Conservation (phyloP, 2,113 vertebrate species). For the Propithecus coquereli region DNA sequence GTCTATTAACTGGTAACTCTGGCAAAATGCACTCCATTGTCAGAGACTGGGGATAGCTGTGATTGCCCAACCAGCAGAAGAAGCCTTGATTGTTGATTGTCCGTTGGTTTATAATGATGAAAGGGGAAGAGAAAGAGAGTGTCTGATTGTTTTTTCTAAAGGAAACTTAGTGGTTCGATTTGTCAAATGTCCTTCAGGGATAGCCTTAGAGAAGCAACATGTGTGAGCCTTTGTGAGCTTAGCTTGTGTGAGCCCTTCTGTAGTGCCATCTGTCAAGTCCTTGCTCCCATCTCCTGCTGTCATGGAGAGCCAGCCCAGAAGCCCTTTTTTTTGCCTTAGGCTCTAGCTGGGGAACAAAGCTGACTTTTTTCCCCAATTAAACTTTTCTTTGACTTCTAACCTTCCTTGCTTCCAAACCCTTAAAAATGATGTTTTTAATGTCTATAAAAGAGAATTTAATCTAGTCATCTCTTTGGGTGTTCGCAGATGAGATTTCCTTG, state of each 20-base stretch:
- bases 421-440: conserved; percentile 44
- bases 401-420: conserved; percentile 14
- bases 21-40: conserved; percentile 72
- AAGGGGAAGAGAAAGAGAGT: conserved; percentile 65
- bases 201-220: conserved; percentile 73
- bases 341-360: conserved; percentile 57
- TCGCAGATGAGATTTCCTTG: conserved; percentile 39
- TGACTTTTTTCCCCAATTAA: conserved; percentile 45
- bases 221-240: conserved; percentile 74
- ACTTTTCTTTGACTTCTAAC: conserved; percentile 52
- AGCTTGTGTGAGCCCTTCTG: conserved; percentile 71
- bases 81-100: conserved; percentile 64
- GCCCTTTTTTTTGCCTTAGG: conserved; percentile 10
- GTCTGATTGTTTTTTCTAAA: conserved; percentile 68
- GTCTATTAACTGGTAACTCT: conserved; percentile 68
- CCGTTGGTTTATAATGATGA: conserved; percentile 70
- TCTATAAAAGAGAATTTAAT: conserved; percentile 21
- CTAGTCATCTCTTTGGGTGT: not conserved
- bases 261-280: conserved; percentile 78
- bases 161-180: conserved; percentile 72
- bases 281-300: conserved; percentile 48
- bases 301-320: conserved; percentile 43
- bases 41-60: not conserved
- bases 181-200: conserved; percentile 62
- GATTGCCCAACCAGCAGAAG: conserved; percentile 53